A percentile compares a stretch with the other conserved stretches of the same genome.
phyloP scores from a whole-genome alignment of 2,888 invertebrate species.

The Brachyptera risi region DNA sequence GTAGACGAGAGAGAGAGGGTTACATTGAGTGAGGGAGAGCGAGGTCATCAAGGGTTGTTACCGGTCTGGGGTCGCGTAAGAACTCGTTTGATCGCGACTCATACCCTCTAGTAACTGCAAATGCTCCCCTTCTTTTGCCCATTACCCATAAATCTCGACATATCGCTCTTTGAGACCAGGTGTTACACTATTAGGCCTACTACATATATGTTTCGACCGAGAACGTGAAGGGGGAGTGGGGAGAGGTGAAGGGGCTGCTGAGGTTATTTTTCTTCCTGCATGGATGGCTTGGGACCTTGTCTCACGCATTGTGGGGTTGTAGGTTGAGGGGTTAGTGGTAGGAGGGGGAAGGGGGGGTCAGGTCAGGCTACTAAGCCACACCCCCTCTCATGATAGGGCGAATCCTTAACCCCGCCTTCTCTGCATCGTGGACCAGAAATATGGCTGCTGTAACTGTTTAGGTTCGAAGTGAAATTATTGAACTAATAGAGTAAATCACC shows the following conservation, averaged over 20 bases:
- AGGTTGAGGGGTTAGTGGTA: not conserved
- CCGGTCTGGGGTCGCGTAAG: not conserved
- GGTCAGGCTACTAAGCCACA: conserved; percentile 20
- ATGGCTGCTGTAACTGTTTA: conserved; percentile 27
- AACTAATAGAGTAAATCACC: not conserved
- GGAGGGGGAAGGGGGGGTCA: conserved; percentile 4
- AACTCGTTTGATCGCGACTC: conserved; percentile 1
- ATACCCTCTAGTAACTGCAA: too few species aligned
- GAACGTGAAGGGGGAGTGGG: not conserved
- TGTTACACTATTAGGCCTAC: too few species aligned
- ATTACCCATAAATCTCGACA: conserved; percentile 27
- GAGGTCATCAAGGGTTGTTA: conserved; percentile 16
- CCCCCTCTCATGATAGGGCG: conserved; percentile 24
- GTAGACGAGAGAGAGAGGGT: not conserved
- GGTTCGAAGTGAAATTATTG: not conserved
- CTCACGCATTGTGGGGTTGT: conserved; percentile 9
- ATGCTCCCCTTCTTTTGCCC: conserved; percentile 16
- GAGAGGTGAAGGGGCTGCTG: too few species aligned
- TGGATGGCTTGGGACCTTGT: conserved; percentile 15
- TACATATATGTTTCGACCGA: too few species aligned
- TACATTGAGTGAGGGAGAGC: not conserved
- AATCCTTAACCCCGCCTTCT: conserved; percentile 29
- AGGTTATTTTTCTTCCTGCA: not conserved
- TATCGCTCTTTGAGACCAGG: conserved; percentile 15
- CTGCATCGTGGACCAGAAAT: conserved; percentile 8